Evolutionary conservation across 2,113 vertebrate species (phyloP).

Genomic region (Cnemophilus loriae): DNA sequence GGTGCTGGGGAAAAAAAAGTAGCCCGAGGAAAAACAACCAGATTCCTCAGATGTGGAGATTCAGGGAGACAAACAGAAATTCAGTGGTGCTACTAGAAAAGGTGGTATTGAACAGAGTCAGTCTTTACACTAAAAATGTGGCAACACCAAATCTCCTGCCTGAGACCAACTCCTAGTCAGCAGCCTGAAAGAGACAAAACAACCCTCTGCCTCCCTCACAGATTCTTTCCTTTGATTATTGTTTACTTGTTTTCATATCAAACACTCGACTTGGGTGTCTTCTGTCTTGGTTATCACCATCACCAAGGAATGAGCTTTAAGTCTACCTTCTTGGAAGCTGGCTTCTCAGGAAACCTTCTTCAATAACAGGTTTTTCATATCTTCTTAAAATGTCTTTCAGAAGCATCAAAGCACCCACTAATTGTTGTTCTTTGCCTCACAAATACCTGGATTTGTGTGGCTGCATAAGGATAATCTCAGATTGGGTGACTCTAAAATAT

Average conservation of each 20-base stretch:
- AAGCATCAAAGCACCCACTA: background rate
- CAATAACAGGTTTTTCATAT: conserved; percentile 7
- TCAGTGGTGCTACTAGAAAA: background rate
- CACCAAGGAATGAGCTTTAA: background rate
- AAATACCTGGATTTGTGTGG: background rate
- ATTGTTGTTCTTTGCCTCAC: background rate
- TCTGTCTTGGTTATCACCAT: background rate
- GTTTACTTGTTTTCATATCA: conserved; percentile 7
- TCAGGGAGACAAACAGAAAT: background rate
- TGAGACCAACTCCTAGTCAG: background rate
- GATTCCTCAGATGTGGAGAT: background rate
- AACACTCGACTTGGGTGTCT: background rate
- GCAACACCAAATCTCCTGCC: background rate
- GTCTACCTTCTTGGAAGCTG: background rate
- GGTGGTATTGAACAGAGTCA: background rate
- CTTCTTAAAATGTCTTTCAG: background rate
- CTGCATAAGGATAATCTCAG: background rate
- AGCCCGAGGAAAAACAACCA: background rate
- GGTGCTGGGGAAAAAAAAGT: background rate
- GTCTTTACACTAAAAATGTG: background rate
- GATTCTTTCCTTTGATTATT: background rate
- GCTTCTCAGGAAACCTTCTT: background rate
- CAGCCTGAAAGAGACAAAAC: background rate
- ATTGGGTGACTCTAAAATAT: background rate
- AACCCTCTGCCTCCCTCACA: background rate